phyloP scores from a whole-genome alignment of 2,113 vertebrate species.

The Austrofundulus limnaeus region DNA sequence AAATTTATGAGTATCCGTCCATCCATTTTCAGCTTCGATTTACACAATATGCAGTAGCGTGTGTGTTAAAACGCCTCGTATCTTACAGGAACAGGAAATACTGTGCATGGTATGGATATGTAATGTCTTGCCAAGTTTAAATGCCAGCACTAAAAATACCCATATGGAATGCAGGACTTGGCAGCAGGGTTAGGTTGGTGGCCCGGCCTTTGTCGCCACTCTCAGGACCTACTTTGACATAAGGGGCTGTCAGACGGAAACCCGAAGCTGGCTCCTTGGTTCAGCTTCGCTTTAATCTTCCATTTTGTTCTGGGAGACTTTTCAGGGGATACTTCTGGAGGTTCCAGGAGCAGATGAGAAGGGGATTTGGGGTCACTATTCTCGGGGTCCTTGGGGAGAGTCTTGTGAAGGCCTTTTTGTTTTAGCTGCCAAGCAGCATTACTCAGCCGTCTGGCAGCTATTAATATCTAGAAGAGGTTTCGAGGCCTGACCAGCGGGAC shows the following conservation, averaged over 20 bases:
- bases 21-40: no score
- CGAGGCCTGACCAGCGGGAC: slow-evolving; percentile 1
- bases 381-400: slow-evolving; percentile 34
- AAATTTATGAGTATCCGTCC: no score
- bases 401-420: slow-evolving; percentile 46
- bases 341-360: slow-evolving; percentile 34
- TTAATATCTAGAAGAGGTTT: slow-evolving; percentile 57
- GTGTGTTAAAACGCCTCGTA: slow-evolving; percentile 38
- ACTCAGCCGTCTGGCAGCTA: slow-evolving; percentile 48
- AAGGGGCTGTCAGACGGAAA: slow-evolving; percentile 62
- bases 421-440: slow-evolving; percentile 21
- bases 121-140: slow-evolving; percentile 74
- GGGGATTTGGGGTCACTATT: slow-evolving; percentile 48
- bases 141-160: slow-evolving; percentile 81
- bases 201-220: slow-evolving; percentile 70
- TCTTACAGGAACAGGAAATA: slow-evolving; percentile 78
- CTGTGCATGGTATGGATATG: slow-evolving; percentile 67
- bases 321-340: slow-evolving; percentile 36
- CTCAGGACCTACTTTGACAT: slow-evolving; percentile 70
- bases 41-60: background rate
- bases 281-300: slow-evolving; percentile 54
- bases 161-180: slow-evolving; percentile 70
- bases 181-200: slow-evolving; percentile 48
- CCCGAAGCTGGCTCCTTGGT: slow-evolving; percentile 48
- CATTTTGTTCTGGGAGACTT: slow-evolving; percentile 54